Percentiles rank a stretch among this genome's conserved stretches.
Conservation (phyloP, 1,140 invertebrate species). For the Drosophila sulfurigaster region DNA sequence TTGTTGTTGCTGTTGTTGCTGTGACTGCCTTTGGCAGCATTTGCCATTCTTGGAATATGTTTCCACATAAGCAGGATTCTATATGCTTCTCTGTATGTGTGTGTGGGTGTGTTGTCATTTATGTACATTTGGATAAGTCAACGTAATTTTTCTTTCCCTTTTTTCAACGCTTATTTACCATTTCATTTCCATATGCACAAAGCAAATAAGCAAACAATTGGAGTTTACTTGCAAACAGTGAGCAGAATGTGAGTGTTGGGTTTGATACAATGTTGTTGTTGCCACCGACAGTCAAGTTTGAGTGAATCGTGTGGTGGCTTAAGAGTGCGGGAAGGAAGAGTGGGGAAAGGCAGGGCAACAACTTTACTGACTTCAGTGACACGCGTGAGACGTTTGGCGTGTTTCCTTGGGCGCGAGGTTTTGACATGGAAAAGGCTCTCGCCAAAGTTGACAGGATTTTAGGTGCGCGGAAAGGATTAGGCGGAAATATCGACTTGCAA, state of each 20-base stretch:
- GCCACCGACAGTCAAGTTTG: constrained; percentile 51
- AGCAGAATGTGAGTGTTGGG: background rate
- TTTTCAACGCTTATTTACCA: constrained; percentile 73
- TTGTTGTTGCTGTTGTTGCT: constrained; percentile 4
- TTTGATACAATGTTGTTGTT: constrained; percentile 42
- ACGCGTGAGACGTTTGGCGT: constrained; percentile 73
- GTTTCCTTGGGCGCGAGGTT: constrained; percentile 48
- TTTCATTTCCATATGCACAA: constrained; percentile 80
- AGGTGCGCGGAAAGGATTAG: constrained; percentile 64
- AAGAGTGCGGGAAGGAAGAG: background rate
- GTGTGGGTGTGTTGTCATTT: constrained; percentile 33
- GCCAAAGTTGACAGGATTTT: constrained; percentile 75
- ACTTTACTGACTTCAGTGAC: constrained; percentile 76
- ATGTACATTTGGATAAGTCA: constrained; percentile 64
- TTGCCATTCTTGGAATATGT: constrained; percentile 13
- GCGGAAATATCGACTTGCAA: constrained; percentile 54
- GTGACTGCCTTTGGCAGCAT: constrained; percentile 3
- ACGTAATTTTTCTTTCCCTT: constrained; percentile 71
- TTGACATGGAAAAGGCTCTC: constrained; percentile 72
- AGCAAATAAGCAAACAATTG: constrained; percentile 78
- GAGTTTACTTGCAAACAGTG: constrained; percentile 45
- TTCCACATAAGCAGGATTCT: constrained; percentile 13
- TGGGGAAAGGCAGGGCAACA: constrained; percentile 44
- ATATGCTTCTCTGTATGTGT: constrained; percentile 12
- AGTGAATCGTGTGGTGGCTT: background rate